These are phyloP conservation scores for Trichonephila clavipes DNA, from an alignment of 1,140 invertebrate species.

Conservation along the genomic window DNA sequence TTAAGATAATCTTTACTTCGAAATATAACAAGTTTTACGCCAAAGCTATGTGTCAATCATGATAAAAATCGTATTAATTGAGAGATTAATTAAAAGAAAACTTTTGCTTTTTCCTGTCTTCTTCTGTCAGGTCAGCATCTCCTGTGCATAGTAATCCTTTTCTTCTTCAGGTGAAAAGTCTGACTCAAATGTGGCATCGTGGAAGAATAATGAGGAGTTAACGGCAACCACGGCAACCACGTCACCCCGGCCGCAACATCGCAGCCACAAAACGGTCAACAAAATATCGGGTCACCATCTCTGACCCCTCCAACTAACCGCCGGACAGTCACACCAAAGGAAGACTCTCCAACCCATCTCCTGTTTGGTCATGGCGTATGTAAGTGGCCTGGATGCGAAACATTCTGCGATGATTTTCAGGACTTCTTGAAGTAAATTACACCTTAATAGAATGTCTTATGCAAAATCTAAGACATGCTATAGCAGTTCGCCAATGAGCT, in stretches of 20 bases:
- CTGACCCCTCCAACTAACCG: slow-evolving; percentile 70
- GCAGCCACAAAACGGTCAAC: slow-evolving; percentile 65
- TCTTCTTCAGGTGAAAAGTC: slow-evolving; percentile 67
- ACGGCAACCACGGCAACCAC: slow-evolving; percentile 66
- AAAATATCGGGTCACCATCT: slow-evolving; percentile 62
- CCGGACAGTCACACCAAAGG: slow-evolving; percentile 53
- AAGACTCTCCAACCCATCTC: slow-evolving; percentile 68
- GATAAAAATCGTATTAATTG: too few species aligned
- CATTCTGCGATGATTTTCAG: slow-evolving; percentile 92
- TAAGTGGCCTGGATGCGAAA: slow-evolving; percentile 98
- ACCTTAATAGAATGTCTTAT: not conserved
- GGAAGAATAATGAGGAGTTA: slow-evolving; percentile 56
- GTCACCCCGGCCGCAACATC: slow-evolving; percentile 19
- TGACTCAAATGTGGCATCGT: slow-evolving; percentile 18
- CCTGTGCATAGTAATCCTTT: slow-evolving; percentile 30
- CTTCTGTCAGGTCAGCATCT: not conserved
- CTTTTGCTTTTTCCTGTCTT: not conserved
- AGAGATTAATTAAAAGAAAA: too few species aligned
- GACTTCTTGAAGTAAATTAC: slow-evolving; percentile 93
- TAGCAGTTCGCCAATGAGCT: not conserved
- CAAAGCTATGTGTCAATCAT: too few species aligned
- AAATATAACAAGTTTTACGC: too few species aligned
- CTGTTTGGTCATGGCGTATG: slow-evolving; percentile 96
- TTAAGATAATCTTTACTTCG: too few species aligned
- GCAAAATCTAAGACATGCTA: slow-evolving; percentile 18